phyloP scores from a whole-genome alignment of 1,140 invertebrate genomes.

The Saccostrea glomerata region DNA sequence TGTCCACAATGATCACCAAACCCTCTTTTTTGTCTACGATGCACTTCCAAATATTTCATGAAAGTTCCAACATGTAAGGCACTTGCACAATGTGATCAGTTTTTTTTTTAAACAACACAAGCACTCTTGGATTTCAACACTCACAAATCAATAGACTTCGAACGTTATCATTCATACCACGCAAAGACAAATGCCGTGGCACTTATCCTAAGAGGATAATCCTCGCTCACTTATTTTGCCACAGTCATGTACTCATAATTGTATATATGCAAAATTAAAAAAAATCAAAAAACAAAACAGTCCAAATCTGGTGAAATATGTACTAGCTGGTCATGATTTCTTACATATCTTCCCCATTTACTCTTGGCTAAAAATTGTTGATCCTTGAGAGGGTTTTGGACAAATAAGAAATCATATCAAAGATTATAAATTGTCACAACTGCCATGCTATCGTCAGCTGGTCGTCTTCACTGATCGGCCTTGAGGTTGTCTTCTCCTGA shows the following conservation, averaged over 20 bases:
- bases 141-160: neutral
- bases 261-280: neutral
- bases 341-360: neutral
- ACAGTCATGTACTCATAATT: constrained; percentile 31
- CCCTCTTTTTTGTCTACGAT: neutral
- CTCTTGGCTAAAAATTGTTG: neutral
- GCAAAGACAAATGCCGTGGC: constrained; percentile 24
- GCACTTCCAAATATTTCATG: constrained; percentile 23
- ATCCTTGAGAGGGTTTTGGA: neutral
- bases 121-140: neutral
- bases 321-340: constrained; percentile 5
- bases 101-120: constrained; percentile 2
- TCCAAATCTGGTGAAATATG: neutral
- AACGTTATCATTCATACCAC: neutral
- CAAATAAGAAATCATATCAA: neutral
- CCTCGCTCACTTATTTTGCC: constrained; percentile 8
- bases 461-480: neutral
- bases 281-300: constrained; percentile 7
- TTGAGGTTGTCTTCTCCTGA: neutral
- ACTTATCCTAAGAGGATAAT: constrained; percentile 32
- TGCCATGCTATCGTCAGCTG: constrained; percentile 14
- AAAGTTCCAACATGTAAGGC: constrained; percentile 24
- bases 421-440: neutral
- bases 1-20: neutral
- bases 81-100: constrained; percentile 32